Conservation (phyloP, 2,113 vertebrate genomes). For the Crotalus helleri region DNA sequence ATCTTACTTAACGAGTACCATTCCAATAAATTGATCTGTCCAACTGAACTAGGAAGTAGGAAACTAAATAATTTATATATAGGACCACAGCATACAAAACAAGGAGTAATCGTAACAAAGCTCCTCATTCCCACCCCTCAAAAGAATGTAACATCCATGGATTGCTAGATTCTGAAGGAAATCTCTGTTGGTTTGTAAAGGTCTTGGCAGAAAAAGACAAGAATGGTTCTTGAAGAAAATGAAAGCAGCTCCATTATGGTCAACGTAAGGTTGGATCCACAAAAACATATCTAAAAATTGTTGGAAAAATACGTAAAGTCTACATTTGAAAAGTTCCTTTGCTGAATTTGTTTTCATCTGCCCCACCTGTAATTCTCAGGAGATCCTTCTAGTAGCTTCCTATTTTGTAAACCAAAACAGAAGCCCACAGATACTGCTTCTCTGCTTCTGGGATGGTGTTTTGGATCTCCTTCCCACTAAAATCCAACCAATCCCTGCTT, state of each 20-base stretch:
- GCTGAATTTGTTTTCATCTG: not conserved
- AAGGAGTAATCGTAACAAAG: not conserved
- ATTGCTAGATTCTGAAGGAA: not conserved
- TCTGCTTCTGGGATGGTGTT: no score
- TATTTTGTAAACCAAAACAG: not conserved
- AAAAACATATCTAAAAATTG: not conserved
- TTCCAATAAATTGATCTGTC: not conserved
- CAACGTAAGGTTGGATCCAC: not conserved
- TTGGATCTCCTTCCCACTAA: no score
- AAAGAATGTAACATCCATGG: not conserved
- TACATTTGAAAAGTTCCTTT: not conserved
- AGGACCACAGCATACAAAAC: not conserved
- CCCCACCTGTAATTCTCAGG: not conserved
- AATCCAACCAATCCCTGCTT: not conserved
- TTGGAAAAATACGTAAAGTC: not conserved
- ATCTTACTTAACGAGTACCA: not conserved
- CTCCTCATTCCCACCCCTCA: no score
- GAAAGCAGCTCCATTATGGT: not conserved
- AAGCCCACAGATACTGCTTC: no score
- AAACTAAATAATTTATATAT: not conserved
- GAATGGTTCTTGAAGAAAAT: not conserved
- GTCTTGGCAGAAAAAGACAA: not conserved
- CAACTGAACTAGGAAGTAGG: not conserved
- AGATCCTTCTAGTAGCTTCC: not conserved
- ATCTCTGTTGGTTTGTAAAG: not conserved